Evolutionary conservation across 2,797 vertebrate genomes (phyloP).

Genomic region (Leontopithecus rosalia): DNA sequence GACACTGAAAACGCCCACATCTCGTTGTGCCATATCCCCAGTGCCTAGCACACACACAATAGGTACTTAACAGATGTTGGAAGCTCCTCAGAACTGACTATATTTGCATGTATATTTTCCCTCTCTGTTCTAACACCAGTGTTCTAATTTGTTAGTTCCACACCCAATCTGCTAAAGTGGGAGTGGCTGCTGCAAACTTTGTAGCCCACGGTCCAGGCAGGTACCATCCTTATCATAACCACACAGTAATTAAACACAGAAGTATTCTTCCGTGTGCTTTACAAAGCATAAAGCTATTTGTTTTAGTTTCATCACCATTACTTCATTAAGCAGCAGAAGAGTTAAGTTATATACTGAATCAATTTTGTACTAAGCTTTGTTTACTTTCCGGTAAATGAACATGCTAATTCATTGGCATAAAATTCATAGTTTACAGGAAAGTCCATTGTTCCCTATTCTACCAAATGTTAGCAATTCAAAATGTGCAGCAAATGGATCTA

Average conservation of each 20-base stretch:
- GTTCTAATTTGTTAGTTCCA: neutral
- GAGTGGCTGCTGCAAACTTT: conserved; percentile 63
- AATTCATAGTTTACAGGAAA: conserved; percentile 81
- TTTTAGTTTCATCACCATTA: conserved; percentile 77
- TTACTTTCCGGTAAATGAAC: conserved; percentile 80
- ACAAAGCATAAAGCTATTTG: conserved; percentile 79
- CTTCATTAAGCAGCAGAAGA: conserved; percentile 78
- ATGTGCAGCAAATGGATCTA: conserved; percentile 60
- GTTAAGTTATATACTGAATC: conserved; percentile 73
- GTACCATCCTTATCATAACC: conserved; percentile 63
- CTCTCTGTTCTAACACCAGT: neutral
- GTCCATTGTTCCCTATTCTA: conserved; percentile 73
- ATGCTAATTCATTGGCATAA: conserved; percentile 81
- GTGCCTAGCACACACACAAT: neutral
- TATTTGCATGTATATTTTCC: neutral
- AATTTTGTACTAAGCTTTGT: conserved; percentile 78
- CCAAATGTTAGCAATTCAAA: conserved; percentile 74
- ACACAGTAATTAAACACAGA: conserved; percentile 57
- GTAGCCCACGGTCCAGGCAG: conserved; percentile 55
- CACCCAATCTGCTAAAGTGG: conserved; percentile 25
- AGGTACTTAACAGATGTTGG: neutral
- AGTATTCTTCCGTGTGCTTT: conserved; percentile 73
- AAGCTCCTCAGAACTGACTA: neutral
- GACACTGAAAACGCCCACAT: neutral
- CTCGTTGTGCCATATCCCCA: no score